These are phyloP conservation scores for Sinonovacula constricta DNA, from an alignment of 1,140 invertebrate genomes.

Conservation along the genomic window DNA sequence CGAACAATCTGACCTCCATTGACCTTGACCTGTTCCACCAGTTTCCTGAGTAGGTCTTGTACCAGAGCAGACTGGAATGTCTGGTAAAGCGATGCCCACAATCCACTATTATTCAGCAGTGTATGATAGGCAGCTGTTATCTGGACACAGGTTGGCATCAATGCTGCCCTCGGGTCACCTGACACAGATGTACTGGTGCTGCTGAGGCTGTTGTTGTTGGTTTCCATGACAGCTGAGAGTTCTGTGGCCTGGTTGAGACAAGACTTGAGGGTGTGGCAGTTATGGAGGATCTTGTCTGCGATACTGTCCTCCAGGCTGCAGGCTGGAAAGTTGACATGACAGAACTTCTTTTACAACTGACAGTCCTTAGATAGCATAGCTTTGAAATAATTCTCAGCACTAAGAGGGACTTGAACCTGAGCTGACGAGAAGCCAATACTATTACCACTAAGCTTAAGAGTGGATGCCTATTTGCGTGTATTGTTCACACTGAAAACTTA, in stretches of 20 bases:
- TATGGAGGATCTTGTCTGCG: slow-evolving; percentile 66
- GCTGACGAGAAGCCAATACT: too few relatives aligned
- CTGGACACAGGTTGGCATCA: slow-evolving; percentile 54
- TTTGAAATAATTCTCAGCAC: background rate
- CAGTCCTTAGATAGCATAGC: too few relatives aligned
- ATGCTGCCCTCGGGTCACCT: background rate
- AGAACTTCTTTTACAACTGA: background rate
- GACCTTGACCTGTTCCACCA: slow-evolving; percentile 62
- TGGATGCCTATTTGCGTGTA: too few relatives aligned
- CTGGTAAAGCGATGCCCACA: slow-evolving; percentile 65
- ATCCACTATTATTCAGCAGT: slow-evolving; percentile 60
- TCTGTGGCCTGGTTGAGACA: slow-evolving; percentile 20
- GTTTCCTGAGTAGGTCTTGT: slow-evolving; percentile 59
- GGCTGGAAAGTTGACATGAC: slow-evolving; percentile 52
- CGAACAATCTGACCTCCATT: slow-evolving; percentile 65
- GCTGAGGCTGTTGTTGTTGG: slow-evolving; percentile 31
- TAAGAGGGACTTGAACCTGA: background rate
- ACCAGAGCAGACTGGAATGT: slow-evolving; percentile 60
- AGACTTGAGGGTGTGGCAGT: slow-evolving; percentile 23
- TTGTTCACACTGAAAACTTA: too few relatives aligned
- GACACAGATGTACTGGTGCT: background rate
- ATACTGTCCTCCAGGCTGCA: slow-evolving; percentile 65
- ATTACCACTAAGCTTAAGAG: too few relatives aligned
- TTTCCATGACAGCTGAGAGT: slow-evolving; percentile 25
- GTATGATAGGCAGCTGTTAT: slow-evolving; percentile 59